phyloP scores from a whole-genome alignment of 2,888 invertebrate genomes.

The Willowsia nigromaculata region DNA sequence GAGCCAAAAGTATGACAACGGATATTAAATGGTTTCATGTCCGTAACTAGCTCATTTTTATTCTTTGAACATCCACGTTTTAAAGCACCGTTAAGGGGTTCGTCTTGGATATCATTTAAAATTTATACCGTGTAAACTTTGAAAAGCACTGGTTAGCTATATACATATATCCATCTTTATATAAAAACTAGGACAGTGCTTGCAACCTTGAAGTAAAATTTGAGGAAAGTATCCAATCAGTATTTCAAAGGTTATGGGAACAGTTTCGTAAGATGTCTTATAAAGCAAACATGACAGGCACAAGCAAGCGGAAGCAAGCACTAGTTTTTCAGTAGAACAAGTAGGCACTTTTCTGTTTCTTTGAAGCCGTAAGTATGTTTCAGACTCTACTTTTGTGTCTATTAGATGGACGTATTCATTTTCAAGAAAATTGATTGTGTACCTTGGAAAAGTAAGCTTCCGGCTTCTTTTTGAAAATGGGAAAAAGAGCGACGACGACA shows the following conservation, averaged over 20 bases:
- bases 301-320: background rate
- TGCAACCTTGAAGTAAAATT: background rate
- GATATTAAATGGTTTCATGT: background rate
- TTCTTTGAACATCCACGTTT: no score
- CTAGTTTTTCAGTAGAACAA: background rate
- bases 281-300: background rate
- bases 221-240: background rate
- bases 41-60: no score
- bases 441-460: conserved; percentile 15
- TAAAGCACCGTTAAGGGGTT: no score
- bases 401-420: background rate
- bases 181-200: no score
- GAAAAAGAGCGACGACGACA: background rate
- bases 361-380: background rate
- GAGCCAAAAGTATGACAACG: background rate
- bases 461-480: background rate
- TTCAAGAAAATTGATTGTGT: conserved; percentile 23
- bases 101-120: no score
- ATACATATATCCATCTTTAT: no score
- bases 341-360: background rate
- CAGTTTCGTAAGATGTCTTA: background rate
- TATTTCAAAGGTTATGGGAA: background rate
- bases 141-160: no score
- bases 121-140: no score
- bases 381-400: background rate